These are phyloP conservation scores for Linepithema humile DNA, from an alignment of 1,140 invertebrate genomes.

Conservation along the genomic window DNA sequence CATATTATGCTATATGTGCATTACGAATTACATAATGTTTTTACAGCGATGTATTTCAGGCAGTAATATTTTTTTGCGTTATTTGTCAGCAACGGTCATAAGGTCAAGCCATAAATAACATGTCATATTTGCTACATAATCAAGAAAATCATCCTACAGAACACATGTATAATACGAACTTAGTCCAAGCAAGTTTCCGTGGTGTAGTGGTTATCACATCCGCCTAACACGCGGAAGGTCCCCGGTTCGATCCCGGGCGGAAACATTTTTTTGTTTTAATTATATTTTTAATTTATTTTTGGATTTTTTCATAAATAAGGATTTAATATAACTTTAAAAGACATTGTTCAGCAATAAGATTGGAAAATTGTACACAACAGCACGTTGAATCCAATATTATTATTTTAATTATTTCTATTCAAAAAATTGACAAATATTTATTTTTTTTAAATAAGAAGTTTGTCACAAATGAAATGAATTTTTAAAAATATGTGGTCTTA, in stretches of 20 bases:
- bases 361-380: too few relatives aligned
- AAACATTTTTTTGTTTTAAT: conserved; percentile 68
- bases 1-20: neutral
- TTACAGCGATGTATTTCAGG: neutral
- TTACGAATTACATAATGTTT: neutral
- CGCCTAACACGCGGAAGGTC: conserved; percentile 75
- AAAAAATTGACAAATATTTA: too few relatives aligned
- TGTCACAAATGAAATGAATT: too few relatives aligned
- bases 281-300: neutral
- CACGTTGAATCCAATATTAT: too few relatives aligned
- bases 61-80: neutral
- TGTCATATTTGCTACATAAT: neutral
- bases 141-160: neutral
- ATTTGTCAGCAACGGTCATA: neutral
- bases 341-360: neutral
- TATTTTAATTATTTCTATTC: too few relatives aligned
- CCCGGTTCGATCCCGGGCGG: conserved; percentile 75
- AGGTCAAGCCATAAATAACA: neutral
- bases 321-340: neutral
- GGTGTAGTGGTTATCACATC: conserved; percentile 76
- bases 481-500: too few relatives aligned
- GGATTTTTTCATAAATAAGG: neutral
- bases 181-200: conserved; percentile 54
- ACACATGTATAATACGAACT: neutral
- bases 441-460: too few relatives aligned